phyloP scores from a whole-genome alignment of 1,140 invertebrate genomes.

The Cyclargus thomasi region DNA sequence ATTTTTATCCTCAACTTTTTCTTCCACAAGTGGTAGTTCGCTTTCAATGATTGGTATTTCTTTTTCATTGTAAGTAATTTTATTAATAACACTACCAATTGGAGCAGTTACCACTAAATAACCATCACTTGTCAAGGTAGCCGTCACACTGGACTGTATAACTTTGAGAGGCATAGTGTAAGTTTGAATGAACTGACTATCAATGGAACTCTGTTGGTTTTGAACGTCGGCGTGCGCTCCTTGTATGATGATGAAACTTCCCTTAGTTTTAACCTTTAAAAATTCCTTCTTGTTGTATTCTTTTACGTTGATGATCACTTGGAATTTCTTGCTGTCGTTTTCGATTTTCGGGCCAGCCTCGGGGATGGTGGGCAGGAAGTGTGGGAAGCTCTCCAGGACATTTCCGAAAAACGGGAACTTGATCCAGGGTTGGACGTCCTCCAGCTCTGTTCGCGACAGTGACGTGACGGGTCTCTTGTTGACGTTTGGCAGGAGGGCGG shows the following conservation, averaged over 20 bases:
- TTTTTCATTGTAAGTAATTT: slow-evolving; percentile 10
- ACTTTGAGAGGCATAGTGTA: slow-evolving; percentile 16
- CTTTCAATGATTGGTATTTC: slow-evolving; percentile 11
- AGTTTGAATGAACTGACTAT: slow-evolving; percentile 15
- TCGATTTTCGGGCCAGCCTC: slow-evolving; percentile 21
- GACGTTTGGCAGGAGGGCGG: neutral
- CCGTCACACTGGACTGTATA: slow-evolving; percentile 1
- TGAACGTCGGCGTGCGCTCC: slow-evolving; percentile 12
- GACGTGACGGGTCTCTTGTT: slow-evolving; percentile 13
- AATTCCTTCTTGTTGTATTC: slow-evolving; percentile 16
- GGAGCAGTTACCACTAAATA: slow-evolving; percentile 17
- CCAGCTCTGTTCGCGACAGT: slow-evolving; percentile 6
- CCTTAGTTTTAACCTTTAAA: slow-evolving; percentile 8
- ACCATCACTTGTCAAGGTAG: slow-evolving; percentile 18
- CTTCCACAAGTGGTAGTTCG: slow-evolving; percentile 3
- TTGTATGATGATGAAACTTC: slow-evolving; percentile 13
- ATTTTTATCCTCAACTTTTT: neutral
- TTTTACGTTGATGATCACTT: slow-evolving; percentile 18
- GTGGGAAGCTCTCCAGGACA: slow-evolving; percentile 14
- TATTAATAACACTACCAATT: slow-evolving; percentile 13
- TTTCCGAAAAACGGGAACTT: slow-evolving; percentile 18
- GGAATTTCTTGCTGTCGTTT: slow-evolving; percentile 7
- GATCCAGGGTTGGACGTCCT: slow-evolving; percentile 17
- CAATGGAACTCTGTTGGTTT: neutral
- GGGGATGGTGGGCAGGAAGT: slow-evolving; percentile 2